Percentiles rank a stretch among this genome's conserved stretches.
Conservation (phyloP, 1,140 invertebrate species). For the Lordiphosa stackelbergi region DNA sequence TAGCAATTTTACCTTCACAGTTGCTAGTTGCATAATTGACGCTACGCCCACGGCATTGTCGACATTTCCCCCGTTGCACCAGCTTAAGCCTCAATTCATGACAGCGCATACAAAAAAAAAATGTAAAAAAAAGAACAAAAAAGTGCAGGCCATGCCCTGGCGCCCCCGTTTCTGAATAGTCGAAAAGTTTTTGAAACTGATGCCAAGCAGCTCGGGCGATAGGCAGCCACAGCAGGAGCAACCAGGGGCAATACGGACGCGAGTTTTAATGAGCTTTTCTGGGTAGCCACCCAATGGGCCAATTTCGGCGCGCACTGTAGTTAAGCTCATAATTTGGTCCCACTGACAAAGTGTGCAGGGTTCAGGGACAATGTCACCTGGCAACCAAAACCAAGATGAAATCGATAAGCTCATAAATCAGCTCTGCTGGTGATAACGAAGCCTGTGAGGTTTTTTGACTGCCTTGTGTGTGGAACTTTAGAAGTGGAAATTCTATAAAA, state of each 20-base stretch:
- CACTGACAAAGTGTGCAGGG: constrained; percentile 9
- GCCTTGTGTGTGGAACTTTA: background rate
- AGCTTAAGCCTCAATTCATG: constrained; percentile 47
- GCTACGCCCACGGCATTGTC: constrained; percentile 12
- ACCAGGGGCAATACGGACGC: constrained; percentile 50
- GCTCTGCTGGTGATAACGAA: constrained; percentile 23
- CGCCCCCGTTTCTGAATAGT: constrained; percentile 47
- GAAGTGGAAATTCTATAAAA: background rate
- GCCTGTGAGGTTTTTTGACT: background rate
- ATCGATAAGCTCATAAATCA: constrained; percentile 64
- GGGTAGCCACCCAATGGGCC: constrained; percentile 40
- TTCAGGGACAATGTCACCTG: constrained; percentile 67
- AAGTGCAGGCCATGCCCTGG: constrained; percentile 11
- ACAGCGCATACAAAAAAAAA: constrained; percentile 20
- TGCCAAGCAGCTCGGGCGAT: constrained; percentile 61
- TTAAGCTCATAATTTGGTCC: constrained; percentile 49
- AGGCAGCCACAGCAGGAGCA: constrained; percentile 25
- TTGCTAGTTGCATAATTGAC: constrained; percentile 64
- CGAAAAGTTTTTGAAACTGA: constrained; percentile 70
- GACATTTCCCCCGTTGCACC: constrained; percentile 20
- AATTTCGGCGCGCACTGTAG: constrained; percentile 42
- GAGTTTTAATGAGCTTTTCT: constrained; percentile 72
- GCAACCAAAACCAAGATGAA: constrained; percentile 54
- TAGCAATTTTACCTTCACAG: constrained; percentile 62
- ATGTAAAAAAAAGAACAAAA: constrained; percentile 12